phyloP scores from a whole-genome alignment of 2,797 vertebrate genomes.

The Acropternis orthonyx region DNA sequence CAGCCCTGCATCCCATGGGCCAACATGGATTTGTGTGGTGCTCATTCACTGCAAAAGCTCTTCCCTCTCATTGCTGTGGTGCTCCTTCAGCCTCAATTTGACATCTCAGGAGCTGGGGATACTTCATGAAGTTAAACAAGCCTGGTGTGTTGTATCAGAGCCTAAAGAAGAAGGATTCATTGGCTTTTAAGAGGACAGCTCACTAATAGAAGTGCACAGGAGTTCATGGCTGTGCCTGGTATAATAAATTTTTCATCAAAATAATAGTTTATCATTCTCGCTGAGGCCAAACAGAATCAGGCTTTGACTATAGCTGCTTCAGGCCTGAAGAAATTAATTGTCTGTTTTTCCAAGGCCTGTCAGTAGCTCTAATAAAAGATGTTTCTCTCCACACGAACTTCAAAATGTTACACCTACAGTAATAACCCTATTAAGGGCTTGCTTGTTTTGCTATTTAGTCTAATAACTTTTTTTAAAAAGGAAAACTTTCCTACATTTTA shows the following conservation, averaged over 20 bases:
- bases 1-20: rapidly evolving
- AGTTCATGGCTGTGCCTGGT: background rate
- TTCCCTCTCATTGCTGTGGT: rapidly evolving
- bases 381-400: background rate
- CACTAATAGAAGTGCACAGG: background rate
- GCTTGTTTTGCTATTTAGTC: background rate
- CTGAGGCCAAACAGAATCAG: background rate
- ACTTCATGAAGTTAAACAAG: background rate
- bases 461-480: background rate
- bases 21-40: rapidly evolving
- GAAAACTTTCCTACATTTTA: background rate
- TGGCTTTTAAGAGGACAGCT: background rate
- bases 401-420: background rate
- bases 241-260: background rate
- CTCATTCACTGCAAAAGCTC: rapidly evolving
- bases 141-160: background rate
- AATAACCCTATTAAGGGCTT: background rate
- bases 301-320: background rate
- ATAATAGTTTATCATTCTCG: background rate
- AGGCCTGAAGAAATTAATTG: background rate
- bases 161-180: background rate
- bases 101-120: background rate
- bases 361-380: background rate
- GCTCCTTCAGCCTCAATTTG: background rate
- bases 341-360: background rate